phyloP scores from a whole-genome alignment of 2,888 invertebrate genomes.

The Cylloceria caligata region DNA sequence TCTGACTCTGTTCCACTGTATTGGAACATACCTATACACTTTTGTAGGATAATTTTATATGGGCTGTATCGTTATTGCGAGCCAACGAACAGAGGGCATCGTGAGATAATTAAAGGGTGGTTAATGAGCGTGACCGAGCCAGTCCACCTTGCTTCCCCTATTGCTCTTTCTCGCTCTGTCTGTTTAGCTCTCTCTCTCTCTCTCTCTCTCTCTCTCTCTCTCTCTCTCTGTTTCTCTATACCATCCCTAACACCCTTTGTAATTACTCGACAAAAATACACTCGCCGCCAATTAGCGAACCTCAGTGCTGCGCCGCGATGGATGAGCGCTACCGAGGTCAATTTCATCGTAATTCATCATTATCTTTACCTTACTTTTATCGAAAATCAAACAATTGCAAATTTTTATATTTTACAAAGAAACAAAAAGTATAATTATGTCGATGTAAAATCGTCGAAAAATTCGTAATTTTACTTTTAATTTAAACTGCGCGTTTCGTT shows the following conservation, averaged over 20 bases:
- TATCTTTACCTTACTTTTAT: background rate
- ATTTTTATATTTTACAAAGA: too few species aligned
- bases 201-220: background rate
- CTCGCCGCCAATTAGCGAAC: conserved; percentile 62
- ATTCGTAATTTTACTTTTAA: background rate
- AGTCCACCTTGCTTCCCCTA: conserved; percentile 56
- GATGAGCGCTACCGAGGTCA: conserved; percentile 41
- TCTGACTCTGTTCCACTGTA: background rate
- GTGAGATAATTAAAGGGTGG: conserved; percentile 66
- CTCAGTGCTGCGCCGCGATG: conserved; percentile 26
- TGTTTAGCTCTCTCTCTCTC: background rate
- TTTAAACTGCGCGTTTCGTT: background rate
- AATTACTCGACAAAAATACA: conserved; percentile 62
- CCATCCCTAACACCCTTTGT: conserved; percentile 59
- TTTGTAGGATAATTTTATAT: conserved; percentile 19
- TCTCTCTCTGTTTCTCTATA: conserved; percentile 30
- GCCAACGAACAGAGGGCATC: conserved; percentile 49
- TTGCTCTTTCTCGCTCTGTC: conserved; percentile 17
- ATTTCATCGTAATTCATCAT: conserved; percentile 2
- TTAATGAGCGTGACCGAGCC: conserved; percentile 69
- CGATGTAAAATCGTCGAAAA: background rate
- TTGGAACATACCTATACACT: background rate
- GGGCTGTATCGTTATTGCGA: conserved; percentile 44
- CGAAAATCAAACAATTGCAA: background rate
- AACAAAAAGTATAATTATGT: too few species aligned